Evolutionary conservation across 2,888 invertebrate species (phyloP).

Genomic region (Apodemia hepburni): DNA sequence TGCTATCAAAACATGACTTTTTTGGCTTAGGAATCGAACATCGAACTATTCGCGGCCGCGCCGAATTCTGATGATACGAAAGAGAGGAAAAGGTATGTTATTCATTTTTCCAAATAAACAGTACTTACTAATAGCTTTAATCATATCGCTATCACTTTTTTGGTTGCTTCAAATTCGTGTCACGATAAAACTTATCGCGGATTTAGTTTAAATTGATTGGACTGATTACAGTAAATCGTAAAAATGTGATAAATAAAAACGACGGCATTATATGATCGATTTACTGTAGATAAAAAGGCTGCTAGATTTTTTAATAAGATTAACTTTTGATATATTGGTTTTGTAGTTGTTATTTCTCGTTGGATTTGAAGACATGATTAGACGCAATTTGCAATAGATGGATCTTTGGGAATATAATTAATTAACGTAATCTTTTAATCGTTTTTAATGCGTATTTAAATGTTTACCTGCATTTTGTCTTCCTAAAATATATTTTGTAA

Average conservation of each 20-base stretch:
- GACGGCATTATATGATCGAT: slow-evolving; percentile 30
- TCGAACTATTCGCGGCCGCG: too few relatives aligned
- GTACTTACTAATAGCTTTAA: background rate
- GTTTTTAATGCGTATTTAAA: too few relatives aligned
- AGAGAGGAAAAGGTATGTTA: background rate
- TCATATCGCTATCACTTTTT: slow-evolving; percentile 10
- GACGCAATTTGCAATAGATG: too few relatives aligned
- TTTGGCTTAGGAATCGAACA: too few relatives aligned
- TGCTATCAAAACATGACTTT: too few relatives aligned
- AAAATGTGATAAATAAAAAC: slow-evolving; percentile 29
- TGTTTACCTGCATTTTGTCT: too few relatives aligned
- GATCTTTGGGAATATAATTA: too few relatives aligned
- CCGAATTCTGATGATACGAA: too few relatives aligned
- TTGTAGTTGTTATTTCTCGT: background rate
- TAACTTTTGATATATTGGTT: background rate
- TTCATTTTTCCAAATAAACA: background rate
- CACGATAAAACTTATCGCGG: slow-evolving; percentile 45
- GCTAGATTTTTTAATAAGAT: slow-evolving; percentile 20
- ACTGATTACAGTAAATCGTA: slow-evolving; percentile 46
- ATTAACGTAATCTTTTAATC: too few relatives aligned
- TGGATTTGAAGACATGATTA: too few relatives aligned
- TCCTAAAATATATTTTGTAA: too few relatives aligned
- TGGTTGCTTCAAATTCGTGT: slow-evolving; percentile 21
- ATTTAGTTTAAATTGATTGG: slow-evolving; percentile 64
- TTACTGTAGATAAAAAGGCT: slow-evolving; percentile 26